A percentile compares a stretch with the other conserved stretches of the same genome.
Evolutionary conservation across 1,140 invertebrate species (phyloP).

Genomic region (Cotesia glomerata): DNA sequence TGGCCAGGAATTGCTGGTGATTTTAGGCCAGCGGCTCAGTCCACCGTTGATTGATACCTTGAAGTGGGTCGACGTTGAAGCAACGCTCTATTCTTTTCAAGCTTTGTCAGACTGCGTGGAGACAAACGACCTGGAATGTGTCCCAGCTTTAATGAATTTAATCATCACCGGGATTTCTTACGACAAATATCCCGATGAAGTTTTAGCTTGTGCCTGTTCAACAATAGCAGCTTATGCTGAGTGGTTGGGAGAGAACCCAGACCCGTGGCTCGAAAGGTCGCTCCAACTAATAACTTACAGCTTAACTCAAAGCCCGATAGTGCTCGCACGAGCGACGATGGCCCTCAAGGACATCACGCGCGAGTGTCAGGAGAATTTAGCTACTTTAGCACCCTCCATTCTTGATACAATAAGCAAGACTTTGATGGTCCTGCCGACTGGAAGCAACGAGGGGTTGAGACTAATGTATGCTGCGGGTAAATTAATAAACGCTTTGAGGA

Average conservation of each 20-base stretch:
- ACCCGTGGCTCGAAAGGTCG: constrained; percentile 73
- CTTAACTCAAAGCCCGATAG: constrained; percentile 68
- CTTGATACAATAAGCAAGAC: constrained; percentile 51
- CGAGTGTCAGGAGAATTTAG: constrained; percentile 76
- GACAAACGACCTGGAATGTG: constrained; percentile 67
- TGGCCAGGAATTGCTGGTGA: constrained; percentile 71
- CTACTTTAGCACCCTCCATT: constrained; percentile 70
- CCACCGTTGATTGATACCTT: constrained; percentile 41
- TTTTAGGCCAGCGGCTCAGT: constrained; percentile 68
- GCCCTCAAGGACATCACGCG: constrained; percentile 85
- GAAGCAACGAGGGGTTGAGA: constrained; percentile 68
- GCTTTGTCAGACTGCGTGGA: constrained; percentile 80
- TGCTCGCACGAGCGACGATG: constrained; percentile 81
- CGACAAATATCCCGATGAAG: constrained; percentile 60
- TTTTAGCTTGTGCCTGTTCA: constrained; percentile 52
- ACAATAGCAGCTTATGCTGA: constrained; percentile 76
- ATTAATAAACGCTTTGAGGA: constrained; percentile 71
- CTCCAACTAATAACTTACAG: constrained; percentile 74
- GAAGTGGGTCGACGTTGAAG: constrained; percentile 75
- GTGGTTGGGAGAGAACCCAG: constrained; percentile 78
- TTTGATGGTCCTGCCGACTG: constrained; percentile 41
- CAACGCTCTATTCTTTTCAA: constrained; percentile 81
- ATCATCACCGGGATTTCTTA: constrained; percentile 74
- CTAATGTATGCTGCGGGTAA: constrained; percentile 81
- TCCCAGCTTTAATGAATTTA: constrained; percentile 71